These are phyloP conservation scores for Mormyrus iriodes DNA, from an alignment of 2,113 vertebrate genomes.

Conservation along the genomic window DNA sequence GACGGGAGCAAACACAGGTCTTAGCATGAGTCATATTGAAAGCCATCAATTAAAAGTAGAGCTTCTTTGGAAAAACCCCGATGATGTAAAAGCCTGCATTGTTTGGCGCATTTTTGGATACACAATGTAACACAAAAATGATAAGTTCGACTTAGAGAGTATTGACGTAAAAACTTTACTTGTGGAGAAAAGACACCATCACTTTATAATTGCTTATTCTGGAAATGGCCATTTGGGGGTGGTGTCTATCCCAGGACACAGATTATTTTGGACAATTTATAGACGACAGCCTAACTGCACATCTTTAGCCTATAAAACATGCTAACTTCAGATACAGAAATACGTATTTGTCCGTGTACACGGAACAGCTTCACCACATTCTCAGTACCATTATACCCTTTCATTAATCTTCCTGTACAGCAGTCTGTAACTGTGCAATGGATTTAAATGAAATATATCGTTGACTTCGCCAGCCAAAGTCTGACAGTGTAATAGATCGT, in stretches of 20 bases:
- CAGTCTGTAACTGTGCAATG: neutral
- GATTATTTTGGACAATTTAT: neutral
- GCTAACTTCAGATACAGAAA: too few relatives aligned
- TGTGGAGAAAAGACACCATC: neutral
- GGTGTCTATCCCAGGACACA: neutral
- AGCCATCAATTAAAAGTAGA: neutral
- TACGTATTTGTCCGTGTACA: too few relatives aligned
- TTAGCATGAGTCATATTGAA: neutral
- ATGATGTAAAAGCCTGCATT: too few relatives aligned
- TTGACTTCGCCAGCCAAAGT: neutral
- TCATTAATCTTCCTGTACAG: neutral
- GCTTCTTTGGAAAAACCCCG: neutral
- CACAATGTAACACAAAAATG: neutral
- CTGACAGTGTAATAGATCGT: neutral
- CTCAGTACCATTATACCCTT: neutral
- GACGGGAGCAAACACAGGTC: neutral
- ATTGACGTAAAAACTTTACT: neutral
- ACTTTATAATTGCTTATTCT: neutral
- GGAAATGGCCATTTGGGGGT: neutral
- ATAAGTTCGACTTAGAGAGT: neutral
- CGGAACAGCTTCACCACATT: too few relatives aligned
- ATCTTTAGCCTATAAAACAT: neutral
- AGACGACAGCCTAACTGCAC: neutral
- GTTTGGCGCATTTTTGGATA: neutral
- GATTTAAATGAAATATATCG: neutral